Evolutionary conservation across 2,113 vertebrate genomes (phyloP).

Genomic region (Rattus rattus): DNA sequence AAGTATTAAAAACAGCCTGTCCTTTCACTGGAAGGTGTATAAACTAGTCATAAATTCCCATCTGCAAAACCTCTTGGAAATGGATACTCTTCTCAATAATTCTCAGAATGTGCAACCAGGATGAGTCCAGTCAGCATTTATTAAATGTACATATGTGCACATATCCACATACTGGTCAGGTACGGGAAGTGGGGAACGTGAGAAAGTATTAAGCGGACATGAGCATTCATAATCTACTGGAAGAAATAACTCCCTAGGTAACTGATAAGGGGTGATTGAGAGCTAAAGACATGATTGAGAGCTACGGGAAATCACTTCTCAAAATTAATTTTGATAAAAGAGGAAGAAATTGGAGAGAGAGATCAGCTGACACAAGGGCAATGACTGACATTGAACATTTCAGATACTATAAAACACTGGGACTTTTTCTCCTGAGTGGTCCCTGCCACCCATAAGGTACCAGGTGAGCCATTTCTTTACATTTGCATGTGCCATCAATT

Average conservation of each 20-base stretch:
- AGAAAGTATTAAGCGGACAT: not conserved
- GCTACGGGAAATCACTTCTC: not conserved
- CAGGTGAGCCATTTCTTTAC: not conserved
- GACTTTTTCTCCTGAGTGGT: not conserved
- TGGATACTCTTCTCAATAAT: not conserved
- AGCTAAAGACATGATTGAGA: not conserved
- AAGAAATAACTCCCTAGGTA: not conserved
- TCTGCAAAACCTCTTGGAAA: not conserved
- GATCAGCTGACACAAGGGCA: not conserved
- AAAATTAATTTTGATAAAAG: slow-evolving; percentile 41
- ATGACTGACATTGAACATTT: not conserved
- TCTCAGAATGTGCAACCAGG: not conserved
- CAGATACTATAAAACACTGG: not conserved
- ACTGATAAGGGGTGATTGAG: not conserved
- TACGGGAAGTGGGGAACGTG: not conserved
- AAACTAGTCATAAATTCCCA: slow-evolving; percentile 10
- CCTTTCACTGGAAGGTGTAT: not conserved
- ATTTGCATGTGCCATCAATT: not conserved
- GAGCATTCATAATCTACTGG: not conserved
- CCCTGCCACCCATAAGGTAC: not conserved
- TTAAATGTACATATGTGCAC: not conserved
- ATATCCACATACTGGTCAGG: not conserved
- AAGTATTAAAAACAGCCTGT: not conserved
- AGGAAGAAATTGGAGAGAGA: not conserved
- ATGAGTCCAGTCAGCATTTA: slow-evolving; percentile 37